Percentiles rank a stretch among this genome's conserved stretches.
Conservation (phyloP, 1,140 invertebrate species). For the Caenorhabditis latens region DNA sequence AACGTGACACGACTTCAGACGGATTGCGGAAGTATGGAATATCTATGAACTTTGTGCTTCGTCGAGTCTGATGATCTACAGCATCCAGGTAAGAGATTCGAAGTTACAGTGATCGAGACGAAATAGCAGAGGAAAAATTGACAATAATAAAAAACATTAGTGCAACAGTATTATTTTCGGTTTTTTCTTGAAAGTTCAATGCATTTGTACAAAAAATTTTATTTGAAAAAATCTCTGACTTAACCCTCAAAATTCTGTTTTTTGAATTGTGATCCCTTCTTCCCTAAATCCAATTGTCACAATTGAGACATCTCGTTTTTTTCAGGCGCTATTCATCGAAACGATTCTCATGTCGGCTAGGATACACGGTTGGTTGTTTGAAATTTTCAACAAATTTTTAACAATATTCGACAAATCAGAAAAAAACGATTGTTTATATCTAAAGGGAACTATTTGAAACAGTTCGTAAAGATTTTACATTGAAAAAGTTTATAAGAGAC, state of each 20-base stretch:
- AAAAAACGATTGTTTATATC: too few relatives aligned
- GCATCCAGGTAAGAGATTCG: neutral
- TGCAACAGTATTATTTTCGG: too few relatives aligned
- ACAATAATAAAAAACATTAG: too few relatives aligned
- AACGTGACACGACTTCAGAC: neutral
- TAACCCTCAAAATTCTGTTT: neutral
- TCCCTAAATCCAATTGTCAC: slow-evolving; percentile 22
- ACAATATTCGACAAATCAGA: too few relatives aligned
- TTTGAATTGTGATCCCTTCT: neutral
- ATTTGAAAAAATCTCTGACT: neutral
- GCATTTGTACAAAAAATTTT: neutral
- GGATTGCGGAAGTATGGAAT: neutral
- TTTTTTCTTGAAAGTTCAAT: too few relatives aligned
- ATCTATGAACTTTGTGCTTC: neutral
- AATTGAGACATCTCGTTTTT: slow-evolving; percentile 14
- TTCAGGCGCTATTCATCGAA: slow-evolving; percentile 50
- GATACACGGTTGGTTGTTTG: slow-evolving; percentile 31
- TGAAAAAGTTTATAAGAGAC: too few relatives aligned
- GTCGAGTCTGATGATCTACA: slow-evolving; percentile 3
- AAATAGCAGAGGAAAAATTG: too few relatives aligned
- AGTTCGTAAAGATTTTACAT: too few relatives aligned
- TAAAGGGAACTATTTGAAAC: too few relatives aligned
- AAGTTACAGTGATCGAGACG: too few relatives aligned
- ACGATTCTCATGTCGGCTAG: slow-evolving; percentile 54
- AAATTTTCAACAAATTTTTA: neutral